Conservation (phyloP, 2,113 vertebrate genomes). For the Saccopteryx leptura region DNA sequence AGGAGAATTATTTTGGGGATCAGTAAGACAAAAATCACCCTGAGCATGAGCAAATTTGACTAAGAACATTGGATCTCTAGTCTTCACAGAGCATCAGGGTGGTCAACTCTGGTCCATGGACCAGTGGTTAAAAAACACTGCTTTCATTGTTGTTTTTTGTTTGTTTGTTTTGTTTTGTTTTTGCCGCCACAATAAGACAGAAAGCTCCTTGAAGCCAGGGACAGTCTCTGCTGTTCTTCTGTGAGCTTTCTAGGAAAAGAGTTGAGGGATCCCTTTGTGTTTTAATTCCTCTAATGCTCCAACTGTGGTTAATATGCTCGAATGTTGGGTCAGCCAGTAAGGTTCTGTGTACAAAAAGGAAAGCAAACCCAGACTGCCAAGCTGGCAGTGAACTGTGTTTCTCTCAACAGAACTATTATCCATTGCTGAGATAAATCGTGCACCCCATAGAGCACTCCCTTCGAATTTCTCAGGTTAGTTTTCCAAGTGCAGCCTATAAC, state of each 20-base stretch:
- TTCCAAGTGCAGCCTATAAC: background rate
- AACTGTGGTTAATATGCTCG: background rate
- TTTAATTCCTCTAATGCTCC: background rate
- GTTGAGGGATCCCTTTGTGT: background rate
- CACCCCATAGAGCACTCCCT: background rate
- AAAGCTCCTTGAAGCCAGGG: background rate
- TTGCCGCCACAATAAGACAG: background rate
- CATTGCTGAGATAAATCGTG: background rate
- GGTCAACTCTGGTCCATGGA: too few relatives aligned
- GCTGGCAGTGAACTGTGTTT: background rate
- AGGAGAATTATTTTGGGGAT: too few relatives aligned
- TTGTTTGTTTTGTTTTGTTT: background rate
- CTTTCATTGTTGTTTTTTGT: too few relatives aligned
- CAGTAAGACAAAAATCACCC: too few relatives aligned
- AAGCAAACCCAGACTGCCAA: constrained; percentile 62
- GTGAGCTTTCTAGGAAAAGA: background rate
- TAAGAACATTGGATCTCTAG: too few relatives aligned
- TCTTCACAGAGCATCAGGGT: too few relatives aligned
- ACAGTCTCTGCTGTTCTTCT: background rate
- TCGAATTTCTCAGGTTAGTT: background rate
- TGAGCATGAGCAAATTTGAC: too few relatives aligned
- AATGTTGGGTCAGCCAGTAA: background rate
- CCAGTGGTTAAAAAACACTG: too few relatives aligned
- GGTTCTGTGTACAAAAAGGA: background rate
- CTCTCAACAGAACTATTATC: background rate